phyloP scores from a whole-genome alignment of 1,140 invertebrate genomes.

The Hycleus phaleratus region DNA sequence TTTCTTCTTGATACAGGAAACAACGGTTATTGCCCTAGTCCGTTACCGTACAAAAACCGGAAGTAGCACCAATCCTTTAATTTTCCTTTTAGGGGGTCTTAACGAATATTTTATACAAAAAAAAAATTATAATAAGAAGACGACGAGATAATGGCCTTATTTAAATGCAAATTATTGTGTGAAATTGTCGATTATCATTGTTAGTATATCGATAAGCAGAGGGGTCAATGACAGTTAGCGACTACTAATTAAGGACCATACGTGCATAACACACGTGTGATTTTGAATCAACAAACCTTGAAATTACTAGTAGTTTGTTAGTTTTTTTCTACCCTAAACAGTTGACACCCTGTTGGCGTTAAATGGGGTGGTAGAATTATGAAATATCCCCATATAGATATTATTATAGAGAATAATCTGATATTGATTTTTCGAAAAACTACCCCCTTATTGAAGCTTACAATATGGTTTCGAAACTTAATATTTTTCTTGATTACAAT shows the following conservation, averaged over 20 bases:
- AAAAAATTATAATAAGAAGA: not conserved
- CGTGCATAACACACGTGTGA: not conserved
- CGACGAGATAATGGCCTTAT: not conserved
- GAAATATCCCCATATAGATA: too few relatives aligned
- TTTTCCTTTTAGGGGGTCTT: not conserved
- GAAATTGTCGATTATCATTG: too few relatives aligned
- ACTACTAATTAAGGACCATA: not conserved
- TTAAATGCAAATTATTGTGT: not conserved
- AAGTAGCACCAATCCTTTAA: not conserved
- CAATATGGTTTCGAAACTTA: too few relatives aligned
- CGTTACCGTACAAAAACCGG: not conserved
- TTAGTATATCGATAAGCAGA: not conserved
- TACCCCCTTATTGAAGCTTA: too few relatives aligned
- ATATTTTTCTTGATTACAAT: too few relatives aligned
- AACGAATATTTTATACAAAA: not conserved
- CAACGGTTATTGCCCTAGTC: slow-evolving; percentile 7
- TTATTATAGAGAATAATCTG: too few relatives aligned
- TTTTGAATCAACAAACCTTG: not conserved
- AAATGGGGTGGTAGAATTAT: too few relatives aligned
- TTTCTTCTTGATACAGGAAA: not conserved
- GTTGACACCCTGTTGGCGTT: too few relatives aligned
- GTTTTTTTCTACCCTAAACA: not conserved
- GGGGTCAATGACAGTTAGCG: not conserved
- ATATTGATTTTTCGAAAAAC: too few relatives aligned
- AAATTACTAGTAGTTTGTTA: not conserved